Percentiles rank a stretch among this genome's conserved stretches.
Evolutionary conservation across 2,888 invertebrate genomes (phyloP).

Genomic region (Aporophyla nigra): DNA sequence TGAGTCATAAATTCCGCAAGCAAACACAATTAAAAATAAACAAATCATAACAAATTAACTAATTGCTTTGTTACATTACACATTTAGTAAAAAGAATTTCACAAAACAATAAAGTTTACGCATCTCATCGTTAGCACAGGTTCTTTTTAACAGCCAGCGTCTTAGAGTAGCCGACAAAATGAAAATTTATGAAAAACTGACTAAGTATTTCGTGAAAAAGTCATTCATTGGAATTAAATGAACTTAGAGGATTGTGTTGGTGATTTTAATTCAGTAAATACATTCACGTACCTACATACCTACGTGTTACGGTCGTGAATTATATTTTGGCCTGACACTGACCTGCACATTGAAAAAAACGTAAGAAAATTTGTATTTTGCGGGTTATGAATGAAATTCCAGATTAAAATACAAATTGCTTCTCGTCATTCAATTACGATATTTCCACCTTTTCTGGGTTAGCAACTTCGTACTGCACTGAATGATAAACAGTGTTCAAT

Average conservation of each 20-base stretch:
- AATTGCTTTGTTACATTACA: background rate
- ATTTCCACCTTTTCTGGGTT: slow-evolving; percentile 5
- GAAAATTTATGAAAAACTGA: no score
- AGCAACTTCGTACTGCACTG: slow-evolving; percentile 6
- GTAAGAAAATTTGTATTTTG: no score
- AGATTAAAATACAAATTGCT: background rate
- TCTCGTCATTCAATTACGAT: slow-evolving; percentile 6
- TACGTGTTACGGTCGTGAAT: no score
- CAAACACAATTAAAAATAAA: background rate
- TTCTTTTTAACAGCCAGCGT: background rate
- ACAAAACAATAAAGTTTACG: slow-evolving; percentile 1
- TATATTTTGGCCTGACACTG: no score
- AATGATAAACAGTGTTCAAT: background rate
- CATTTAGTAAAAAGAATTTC: background rate
- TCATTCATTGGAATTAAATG: no score
- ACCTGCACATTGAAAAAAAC: no score
- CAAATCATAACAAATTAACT: background rate
- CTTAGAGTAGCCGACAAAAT: no score
- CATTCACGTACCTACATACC: no score
- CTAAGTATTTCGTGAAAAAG: no score
- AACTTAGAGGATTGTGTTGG: no score
- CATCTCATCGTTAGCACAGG: background rate
- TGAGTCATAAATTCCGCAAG: background rate
- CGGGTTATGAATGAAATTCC: background rate
- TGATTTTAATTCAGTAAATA: no score